Conservation (phyloP, 2,888 invertebrate genomes). For the Drosophila rellima region DNA sequence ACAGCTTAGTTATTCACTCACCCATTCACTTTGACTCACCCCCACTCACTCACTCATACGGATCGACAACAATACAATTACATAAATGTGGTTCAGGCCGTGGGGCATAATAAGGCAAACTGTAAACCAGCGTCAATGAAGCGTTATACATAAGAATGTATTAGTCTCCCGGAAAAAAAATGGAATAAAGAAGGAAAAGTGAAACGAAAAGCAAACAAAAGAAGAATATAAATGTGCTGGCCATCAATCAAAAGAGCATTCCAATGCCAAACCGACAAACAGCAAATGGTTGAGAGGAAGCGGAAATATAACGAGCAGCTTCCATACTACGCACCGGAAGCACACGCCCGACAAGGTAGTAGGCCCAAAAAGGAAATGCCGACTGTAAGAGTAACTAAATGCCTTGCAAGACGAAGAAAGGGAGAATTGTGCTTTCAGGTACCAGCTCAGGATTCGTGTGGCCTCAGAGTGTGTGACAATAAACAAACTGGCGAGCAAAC, state of each 20-base stretch:
- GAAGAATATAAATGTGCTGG: slow-evolving; percentile 59
- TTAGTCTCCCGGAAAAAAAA: background rate
- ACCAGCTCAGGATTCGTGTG: slow-evolving; percentile 19
- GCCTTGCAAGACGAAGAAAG: slow-evolving; percentile 21
- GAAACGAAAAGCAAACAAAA: slow-evolving; percentile 54
- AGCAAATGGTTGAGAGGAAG: slow-evolving; percentile 50
- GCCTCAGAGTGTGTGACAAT: slow-evolving; percentile 62
- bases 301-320: slow-evolving; percentile 71
- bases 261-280: slow-evolving; percentile 52
- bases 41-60: slow-evolving; percentile 1
- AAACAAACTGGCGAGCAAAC: slow-evolving; percentile 72
- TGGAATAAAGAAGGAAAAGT: slow-evolving; percentile 15
- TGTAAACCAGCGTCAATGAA: slow-evolving; percentile 68
- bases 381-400: slow-evolving; percentile 59
- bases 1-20: slow-evolving; percentile 34
- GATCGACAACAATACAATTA: slow-evolving; percentile 57
- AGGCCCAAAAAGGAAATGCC: slow-evolving; percentile 60
- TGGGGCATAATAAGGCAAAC: slow-evolving; percentile 63
- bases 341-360: slow-evolving; percentile 34
- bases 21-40: slow-evolving; percentile 15
- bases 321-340: slow-evolving; percentile 28
- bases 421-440: slow-evolving; percentile 10
- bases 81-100: slow-evolving; percentile 56
- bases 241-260: slow-evolving; percentile 74
- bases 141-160: slow-evolving; percentile 40